A percentile compares a stretch with the other conserved stretches of the same genome.
These are phyloP conservation scores for Hemiscyllium ocellatum DNA, from an alignment of 2,113 vertebrate genomes.

Conservation along the genomic window DNA sequence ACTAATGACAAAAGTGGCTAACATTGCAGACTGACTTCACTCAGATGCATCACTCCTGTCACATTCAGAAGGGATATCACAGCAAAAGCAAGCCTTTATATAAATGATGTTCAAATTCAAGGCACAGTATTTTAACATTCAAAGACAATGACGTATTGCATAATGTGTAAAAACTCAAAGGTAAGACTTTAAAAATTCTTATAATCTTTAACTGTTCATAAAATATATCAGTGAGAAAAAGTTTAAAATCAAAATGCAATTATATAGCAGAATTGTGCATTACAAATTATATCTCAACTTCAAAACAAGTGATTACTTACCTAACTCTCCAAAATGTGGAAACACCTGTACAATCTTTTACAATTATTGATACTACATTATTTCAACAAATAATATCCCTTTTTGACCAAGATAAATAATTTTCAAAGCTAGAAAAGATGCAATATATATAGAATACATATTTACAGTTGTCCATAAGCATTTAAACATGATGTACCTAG, in stretches of 20 bases:
- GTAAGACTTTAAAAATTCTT: neutral
- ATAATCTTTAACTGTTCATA: neutral
- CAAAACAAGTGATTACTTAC: conserved; percentile 7
- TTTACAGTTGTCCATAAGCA: conserved; percentile 10
- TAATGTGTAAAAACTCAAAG: neutral
- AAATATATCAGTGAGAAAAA: neutral
- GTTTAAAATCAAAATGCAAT: conserved; percentile 5
- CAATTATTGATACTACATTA: neutral
- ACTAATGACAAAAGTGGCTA: neutral
- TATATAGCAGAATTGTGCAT: neutral
- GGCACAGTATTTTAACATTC: neutral
- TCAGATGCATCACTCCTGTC: neutral
- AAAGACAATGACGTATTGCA: neutral
- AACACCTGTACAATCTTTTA: conserved; percentile 15
- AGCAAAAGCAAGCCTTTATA: neutral
- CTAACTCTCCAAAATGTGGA: neutral
- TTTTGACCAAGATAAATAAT: neutral
- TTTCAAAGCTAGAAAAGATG: neutral
- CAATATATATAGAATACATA: conserved; percentile 21
- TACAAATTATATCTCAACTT: neutral
- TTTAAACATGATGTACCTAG: neutral
- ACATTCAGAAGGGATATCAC: neutral
- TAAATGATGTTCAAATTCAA: conserved; percentile 3
- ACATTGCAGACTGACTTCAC: neutral
- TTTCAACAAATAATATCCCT: conserved; percentile 4